Percentiles rank a stretch among this genome's conserved stretches.
Evolutionary conservation across 2,888 invertebrate species (phyloP).

Genomic region (Pachydiplax longipennis): DNA sequence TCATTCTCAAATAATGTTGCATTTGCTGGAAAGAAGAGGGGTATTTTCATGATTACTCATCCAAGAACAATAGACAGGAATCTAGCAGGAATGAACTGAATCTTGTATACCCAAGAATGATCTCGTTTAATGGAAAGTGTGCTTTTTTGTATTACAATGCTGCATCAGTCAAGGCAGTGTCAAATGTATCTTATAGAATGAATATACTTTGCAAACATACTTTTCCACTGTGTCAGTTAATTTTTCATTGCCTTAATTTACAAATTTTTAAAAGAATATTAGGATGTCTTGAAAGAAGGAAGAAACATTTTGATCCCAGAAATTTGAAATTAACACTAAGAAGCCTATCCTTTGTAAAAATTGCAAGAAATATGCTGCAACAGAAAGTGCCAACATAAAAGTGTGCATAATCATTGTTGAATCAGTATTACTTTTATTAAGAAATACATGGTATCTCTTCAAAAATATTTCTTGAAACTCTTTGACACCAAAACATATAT

Average conservation of each 20-base stretch:
- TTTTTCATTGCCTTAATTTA: neutral
- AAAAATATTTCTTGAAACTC: no score
- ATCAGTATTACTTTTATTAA: no score
- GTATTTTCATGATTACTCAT: neutral
- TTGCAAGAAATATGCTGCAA: no score
- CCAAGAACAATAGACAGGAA: neutral
- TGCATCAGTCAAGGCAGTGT: neutral
- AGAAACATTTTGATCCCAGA: no score
- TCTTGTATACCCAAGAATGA: conserved; percentile 30
- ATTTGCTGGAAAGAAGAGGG: neutral
- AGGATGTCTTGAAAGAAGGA: no score
- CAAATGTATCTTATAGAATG: conserved; percentile 24
- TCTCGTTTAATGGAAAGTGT: conserved; percentile 1
- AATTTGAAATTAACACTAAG: no score
- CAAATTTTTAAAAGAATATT: no score
- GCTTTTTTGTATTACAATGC: conserved; percentile 13
- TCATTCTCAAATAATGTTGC: neutral
- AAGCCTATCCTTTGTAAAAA: no score
- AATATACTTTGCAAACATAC: conserved; percentile 19
- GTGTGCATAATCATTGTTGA: no score
- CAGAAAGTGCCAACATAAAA: no score
- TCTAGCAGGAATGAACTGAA: neutral
- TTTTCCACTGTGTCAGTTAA: neutral
- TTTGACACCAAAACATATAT: no score
- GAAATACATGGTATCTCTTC: no score